Base-by-base conservation (phyloP, 2,797 vertebrate species). In the Serranus cabrilla region DNA sequence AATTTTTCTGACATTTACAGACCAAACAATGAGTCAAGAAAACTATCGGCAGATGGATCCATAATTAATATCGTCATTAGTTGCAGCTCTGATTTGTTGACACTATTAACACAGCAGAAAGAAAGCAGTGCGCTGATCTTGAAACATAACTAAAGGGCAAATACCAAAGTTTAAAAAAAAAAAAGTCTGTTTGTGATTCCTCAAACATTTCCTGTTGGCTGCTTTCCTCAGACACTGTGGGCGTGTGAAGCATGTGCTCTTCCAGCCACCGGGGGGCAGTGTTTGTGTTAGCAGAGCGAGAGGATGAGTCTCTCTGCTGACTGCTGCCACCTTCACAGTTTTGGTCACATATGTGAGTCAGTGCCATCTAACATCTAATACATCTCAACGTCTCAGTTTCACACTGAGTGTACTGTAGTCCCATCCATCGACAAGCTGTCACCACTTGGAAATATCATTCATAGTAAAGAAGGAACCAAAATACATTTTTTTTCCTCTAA, bases 181-280 rank as follows among this genome's bases (percentile, higher is more conserved):
- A 1, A 7, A 34, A 64, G 23, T 54, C 11, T 11, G 1, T 25
- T 66, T 63, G 50, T 2, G 2, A 11, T 67, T 20, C 0, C 2
- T 54, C 4, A 23, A 47, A 7, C 2, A 9, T 23, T n/a, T 1
- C 20, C 45, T 27, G 1, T 31, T 16, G 7, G 7, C 25, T 49
- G 39, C n/a, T 8, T n/a, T 51, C 13, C n/a, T 61, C 27, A 31
- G 37, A 47, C 31, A 2, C 3, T 74, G 37, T 7, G 1, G 27
- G 46, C 62, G 34, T 39, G 20, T 59, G 47, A 74, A 57, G 52
- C 54, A 17, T 83, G 75, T 74, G n/a, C 51, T 68, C n/a, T 70
- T 82, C 54, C 43, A 8, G 14, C 91, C 94, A 92, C 52, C 49
- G 72, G 93, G 57, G 78, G 88, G 81, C 84, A 85, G 74, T 84